Evolutionary conservation across 2,113 vertebrate species (phyloP).

Genomic region (Bombycilla garrulus): DNA sequence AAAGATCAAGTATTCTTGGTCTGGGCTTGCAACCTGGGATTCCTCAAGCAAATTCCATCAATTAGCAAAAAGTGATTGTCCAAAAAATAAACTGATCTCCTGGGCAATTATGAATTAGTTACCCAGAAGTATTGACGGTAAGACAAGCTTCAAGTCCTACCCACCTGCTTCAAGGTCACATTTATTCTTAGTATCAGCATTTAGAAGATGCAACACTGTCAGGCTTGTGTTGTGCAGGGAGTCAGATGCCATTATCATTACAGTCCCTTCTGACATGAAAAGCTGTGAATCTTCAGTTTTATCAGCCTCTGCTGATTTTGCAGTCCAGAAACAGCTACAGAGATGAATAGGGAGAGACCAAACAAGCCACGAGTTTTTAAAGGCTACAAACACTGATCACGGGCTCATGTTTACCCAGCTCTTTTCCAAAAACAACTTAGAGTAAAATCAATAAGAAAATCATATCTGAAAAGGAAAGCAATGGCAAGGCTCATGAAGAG

Average conservation of each 20-base stretch:
- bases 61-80: not conserved
- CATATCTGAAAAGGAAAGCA: not conserved
- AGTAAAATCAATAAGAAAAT: not conserved
- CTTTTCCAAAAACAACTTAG: not conserved
- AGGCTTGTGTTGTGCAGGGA: not conserved
- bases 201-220: not conserved
- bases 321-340: not conserved
- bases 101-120: not conserved
- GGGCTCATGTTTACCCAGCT: not conserved
- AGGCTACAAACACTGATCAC: not conserved
- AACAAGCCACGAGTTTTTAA: not conserved
- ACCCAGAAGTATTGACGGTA: not conserved
- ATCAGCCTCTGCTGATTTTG: not conserved
- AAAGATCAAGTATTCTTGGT: not conserved
- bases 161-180: not conserved
- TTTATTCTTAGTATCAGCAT: not conserved
- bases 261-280: not conserved
- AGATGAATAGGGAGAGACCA: not conserved
- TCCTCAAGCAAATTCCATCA: not conserved
- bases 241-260: not conserved
- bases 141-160: not conserved
- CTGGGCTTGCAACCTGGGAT: not conserved
- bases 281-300: not conserved
- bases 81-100: not conserved
- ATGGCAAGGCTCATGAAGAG: not conserved